Evolutionary conservation across 2,797 vertebrate genomes (phyloP), one percentile per base, ranked within the genome.

Genomic region (Picus viridis): DNA sequence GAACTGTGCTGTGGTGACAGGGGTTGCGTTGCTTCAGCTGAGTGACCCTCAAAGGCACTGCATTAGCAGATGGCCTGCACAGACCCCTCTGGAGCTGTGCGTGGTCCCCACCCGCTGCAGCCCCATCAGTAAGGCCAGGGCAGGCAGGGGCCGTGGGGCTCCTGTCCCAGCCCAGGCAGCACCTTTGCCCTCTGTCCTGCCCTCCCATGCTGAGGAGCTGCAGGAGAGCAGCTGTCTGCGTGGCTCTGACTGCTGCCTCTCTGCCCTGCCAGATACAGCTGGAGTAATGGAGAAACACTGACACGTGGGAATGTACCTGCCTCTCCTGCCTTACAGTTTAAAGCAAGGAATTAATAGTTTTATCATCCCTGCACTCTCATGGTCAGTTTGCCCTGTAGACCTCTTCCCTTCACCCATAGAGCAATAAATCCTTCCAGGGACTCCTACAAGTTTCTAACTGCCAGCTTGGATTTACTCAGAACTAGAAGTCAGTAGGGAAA

Each of bases 101-200:
- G 7, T 1, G 7, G 8, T 71, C 73, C 76, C 78, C 4, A 0
- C 29, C 4, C 11, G 20, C 11, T n/a, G 15, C 30, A 69, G 4
- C 57, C 41, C 45, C 51, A 30, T 30, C 29, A 20, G 17, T 57
- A 61, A 58, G 16, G 0, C 36, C 41, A 30, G 34, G 54, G 9
- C 0, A 8, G 32, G 32, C 4, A 2, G 41, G 47, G 20, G 29
- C 34, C 0, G 0, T 6, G 8, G 27, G 10, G 20, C n/a, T 68
- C 2, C 1, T n/a, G 39, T 64, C 24, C 41, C 75, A 57, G 12
- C 22, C 16, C 20, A 2, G 41, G 22, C 57, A 67, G 57, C 30
- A 26, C 53, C 53, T 91, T 65, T 43, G 30, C 24, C 56, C 56
- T 56, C 61, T 88, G n/a, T 39, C 41, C 53, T 47, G 27, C 34